Conservation (phyloP, 2,888 invertebrate genomes). For the Drosophila bunnanda region DNA sequence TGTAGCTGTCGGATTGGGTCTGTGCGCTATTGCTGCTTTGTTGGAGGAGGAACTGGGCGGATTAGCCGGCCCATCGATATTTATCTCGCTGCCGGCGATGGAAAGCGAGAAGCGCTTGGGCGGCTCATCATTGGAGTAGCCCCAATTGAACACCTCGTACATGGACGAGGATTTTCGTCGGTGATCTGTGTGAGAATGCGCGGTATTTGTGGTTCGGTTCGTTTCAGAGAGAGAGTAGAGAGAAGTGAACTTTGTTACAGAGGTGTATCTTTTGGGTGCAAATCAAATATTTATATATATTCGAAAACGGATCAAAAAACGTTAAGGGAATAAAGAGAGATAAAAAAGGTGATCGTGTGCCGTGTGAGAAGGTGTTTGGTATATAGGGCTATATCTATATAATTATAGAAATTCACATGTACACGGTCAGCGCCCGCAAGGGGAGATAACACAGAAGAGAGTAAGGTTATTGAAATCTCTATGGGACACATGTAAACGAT, state of each 20-base stretch:
- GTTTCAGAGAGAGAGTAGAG: slow-evolving; percentile 24
- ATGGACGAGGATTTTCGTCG: slow-evolving; percentile 89
- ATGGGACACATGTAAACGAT: slow-evolving; percentile 40
- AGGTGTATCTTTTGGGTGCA: slow-evolving; percentile 36
- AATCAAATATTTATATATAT: slow-evolving; percentile 24
- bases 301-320: slow-evolving; percentile 15
- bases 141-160: slow-evolving; percentile 91
- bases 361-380: slow-evolving; percentile 23
- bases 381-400: slow-evolving; percentile 9
- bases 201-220: slow-evolving; percentile 29
- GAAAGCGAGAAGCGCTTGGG: slow-evolving; percentile 84
- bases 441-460: slow-evolving; percentile 24
- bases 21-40: slow-evolving; percentile 77
- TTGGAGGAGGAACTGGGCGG: slow-evolving; percentile 55
- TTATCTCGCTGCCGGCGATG: slow-evolving; percentile 84
- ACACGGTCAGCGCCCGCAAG: slow-evolving; percentile 20
- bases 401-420: slow-evolving; percentile 25
- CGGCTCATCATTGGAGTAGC: slow-evolving; percentile 84
- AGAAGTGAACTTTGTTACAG: slow-evolving; percentile 35
- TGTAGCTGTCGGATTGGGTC: slow-evolving; percentile 75
- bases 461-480: slow-evolving; percentile 16
- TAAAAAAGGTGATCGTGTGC: slow-evolving; percentile 32
- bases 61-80: slow-evolving; percentile 83
- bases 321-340: slow-evolving; percentile 1
- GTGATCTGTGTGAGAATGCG: slow-evolving; percentile 77